phyloP scores from a whole-genome alignment of 2,888 invertebrate species.

The Folsomia candida region DNA sequence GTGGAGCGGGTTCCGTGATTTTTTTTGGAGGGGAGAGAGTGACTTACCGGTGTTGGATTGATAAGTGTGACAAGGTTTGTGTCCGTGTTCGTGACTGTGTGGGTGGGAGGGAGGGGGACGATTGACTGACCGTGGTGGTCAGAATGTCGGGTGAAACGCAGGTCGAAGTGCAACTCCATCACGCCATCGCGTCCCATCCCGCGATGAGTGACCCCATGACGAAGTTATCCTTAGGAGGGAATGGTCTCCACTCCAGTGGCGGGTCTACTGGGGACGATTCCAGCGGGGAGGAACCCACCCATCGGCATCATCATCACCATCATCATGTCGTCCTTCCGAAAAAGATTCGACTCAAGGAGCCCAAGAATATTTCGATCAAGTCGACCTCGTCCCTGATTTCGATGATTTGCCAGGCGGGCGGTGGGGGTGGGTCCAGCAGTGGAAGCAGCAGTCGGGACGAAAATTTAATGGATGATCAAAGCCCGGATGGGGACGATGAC shows the following conservation, averaged over 20 bases:
- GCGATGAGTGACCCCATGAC: slow-evolving; percentile 28
- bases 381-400: slow-evolving; percentile 35
- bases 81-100: no score
- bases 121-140: no score
- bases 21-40: no score
- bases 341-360: slow-evolving; percentile 45
- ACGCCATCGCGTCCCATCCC: slow-evolving; percentile 2
- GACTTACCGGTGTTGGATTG: no score
- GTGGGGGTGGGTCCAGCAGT: not conserved
- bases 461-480: slow-evolving; percentile 31
- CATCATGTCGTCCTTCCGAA: slow-evolving; percentile 45
- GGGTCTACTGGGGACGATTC: slow-evolving; percentile 42
- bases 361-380: slow-evolving; percentile 36
- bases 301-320: slow-evolving; percentile 16
- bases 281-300: slow-evolving; percentile 41
- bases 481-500: slow-evolving; percentile 42
- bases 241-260: slow-evolving; percentile 29
- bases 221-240: slow-evolving; percentile 31
- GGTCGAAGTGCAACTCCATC: slow-evolving; percentile 44
- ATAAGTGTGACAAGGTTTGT: no score
- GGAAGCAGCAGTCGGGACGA: not conserved
- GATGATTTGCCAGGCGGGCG: slow-evolving; percentile 23
- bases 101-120: no score
- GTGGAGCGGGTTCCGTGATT: no score
- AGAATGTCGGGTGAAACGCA: slow-evolving; percentile 14